phyloP scores from a whole-genome alignment of 2,888 invertebrate genomes.

The Ecliptopera silaceata region DNA sequence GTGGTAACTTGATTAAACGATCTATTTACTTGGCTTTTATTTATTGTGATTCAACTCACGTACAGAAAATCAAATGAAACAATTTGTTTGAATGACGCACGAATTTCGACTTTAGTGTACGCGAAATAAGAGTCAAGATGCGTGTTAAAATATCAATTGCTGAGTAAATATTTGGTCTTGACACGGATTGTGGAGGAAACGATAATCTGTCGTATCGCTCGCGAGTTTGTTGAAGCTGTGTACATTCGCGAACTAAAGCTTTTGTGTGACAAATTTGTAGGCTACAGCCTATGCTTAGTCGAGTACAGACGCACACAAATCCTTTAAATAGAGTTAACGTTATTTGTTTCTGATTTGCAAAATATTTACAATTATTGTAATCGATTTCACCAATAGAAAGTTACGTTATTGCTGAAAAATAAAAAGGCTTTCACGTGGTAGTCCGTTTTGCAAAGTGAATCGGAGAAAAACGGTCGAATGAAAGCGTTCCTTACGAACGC shows the following conservation, averaged over 20 bases:
- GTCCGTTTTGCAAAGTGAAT: too few relatives aligned
- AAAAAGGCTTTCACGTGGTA: too few relatives aligned
- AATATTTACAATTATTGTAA: too few relatives aligned
- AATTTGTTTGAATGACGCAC: constrained; percentile 30
- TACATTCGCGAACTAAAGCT: constrained; percentile 26
- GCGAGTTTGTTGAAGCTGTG: constrained; percentile 48
- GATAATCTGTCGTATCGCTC: constrained; percentile 53
- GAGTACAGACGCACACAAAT: too few relatives aligned
- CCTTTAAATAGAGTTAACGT: too few relatives aligned
- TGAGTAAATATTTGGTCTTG: constrained; percentile 57
- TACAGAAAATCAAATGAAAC: constrained; percentile 42
- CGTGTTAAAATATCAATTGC: constrained; percentile 23
- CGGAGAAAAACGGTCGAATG: too few relatives aligned
- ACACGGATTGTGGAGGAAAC: constrained; percentile 69
- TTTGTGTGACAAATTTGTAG: constrained; percentile 9
- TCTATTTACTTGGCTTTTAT: constrained; percentile 40
- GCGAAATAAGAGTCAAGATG: constrained; percentile 28
- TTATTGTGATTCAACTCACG: constrained; percentile 53
- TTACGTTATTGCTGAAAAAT: too few relatives aligned
- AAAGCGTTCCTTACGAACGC: too few relatives aligned
- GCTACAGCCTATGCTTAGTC: too few relatives aligned
- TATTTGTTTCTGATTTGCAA: too few relatives aligned
- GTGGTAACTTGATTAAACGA: constrained; percentile 54
- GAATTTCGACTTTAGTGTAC: constrained; percentile 41
- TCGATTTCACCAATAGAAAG: too few relatives aligned